Percentiles rank a stretch among this genome's conserved stretches.
Conservation (phyloP, 1,140 invertebrate genomes). For the Drosophila azteca region DNA sequence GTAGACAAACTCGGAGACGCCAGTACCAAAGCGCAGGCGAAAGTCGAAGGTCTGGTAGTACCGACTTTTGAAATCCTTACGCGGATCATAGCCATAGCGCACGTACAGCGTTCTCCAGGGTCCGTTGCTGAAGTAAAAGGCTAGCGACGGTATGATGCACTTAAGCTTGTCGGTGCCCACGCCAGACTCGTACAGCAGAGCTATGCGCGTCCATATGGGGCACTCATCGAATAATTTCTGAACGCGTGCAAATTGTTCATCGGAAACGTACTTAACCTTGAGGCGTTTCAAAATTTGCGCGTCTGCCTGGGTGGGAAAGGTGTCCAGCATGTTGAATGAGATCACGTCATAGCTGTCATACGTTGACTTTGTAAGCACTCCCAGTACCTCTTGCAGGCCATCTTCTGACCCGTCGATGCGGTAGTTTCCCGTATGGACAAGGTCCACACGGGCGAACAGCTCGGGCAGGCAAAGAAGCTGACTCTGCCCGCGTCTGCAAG, state of each 20-base stretch:
- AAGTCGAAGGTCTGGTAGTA: constrained; percentile 95
- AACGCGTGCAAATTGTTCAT: constrained; percentile 73
- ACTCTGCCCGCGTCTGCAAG: constrained; percentile 84
- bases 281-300: constrained; percentile 82
- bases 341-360: constrained; percentile 84
- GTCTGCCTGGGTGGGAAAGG: constrained; percentile 70
- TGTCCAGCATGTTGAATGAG: constrained; percentile 70
- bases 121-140: constrained; percentile 93
- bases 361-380: constrained; percentile 84
- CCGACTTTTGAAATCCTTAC: constrained; percentile 90
- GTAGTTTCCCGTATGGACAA: constrained; percentile 85
- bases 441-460: constrained; percentile 91
- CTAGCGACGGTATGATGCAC: constrained; percentile 90
- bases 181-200: constrained; percentile 87
- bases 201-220: constrained; percentile 94
- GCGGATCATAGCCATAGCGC: constrained; percentile 93
- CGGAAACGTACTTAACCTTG: constrained; percentile 78
- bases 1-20: constrained; percentile 76
- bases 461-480: constrained; percentile 90
- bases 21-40: constrained; percentile 86
- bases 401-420: constrained; percentile 83
- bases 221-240: constrained; percentile 88
- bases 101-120: constrained; percentile 95
- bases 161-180: constrained; percentile 88
- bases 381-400: constrained; percentile 70